Base-by-base conservation (phyloP, 2,888 invertebrate genomes). In the Caenorhabditis sp. region DNA sequence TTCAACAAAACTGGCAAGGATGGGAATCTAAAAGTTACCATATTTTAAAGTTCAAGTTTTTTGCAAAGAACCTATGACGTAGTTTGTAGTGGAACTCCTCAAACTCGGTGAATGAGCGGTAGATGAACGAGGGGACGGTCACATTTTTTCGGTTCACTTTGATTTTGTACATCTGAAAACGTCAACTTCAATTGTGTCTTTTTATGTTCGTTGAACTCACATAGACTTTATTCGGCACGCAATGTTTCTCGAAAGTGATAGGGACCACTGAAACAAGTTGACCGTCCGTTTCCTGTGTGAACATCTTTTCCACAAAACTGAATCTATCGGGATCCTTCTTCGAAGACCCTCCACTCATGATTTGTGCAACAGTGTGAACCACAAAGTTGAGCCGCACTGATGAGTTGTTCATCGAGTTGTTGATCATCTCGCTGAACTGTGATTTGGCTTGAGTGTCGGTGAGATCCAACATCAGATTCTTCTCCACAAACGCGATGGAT, bases 151-250 rank as follows among this genome's bases (percentile, higher is more conserved):
- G 89, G 7, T 54, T 26, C 5, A 92, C 87, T 31, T 85, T 82
- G 28, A 90, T 77, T 74, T 90, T 87, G 85, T 90, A 92, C 85
- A 92, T 86, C 91, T 92, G 76, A 66, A 82, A 38, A 8, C 24
- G 51, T 69, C 41, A 12, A n/a, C 5, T 16, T 44, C n/a, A n/a
- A 44, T 44, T 22, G 14, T 26, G 41, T 12, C 47, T 41, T 44
- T 24, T 44, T 58, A 22, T 38, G 35, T n/a, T n/a, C n/a, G n/a
- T n/a, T 28, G 19, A 28, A 92, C 93, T 92, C 89, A 98, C 97
- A 93, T 99, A 99, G 94, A 97, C 96, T 94, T 98, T 98, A 92
- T 97, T 97, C 16, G 97, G 97, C 92, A 96, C 96, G 93, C 97
- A 97, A 87, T 97, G 95, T 93, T 99, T 99, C 93, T 97, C 96